phyloP scores from a whole-genome alignment of 2,113 vertebrate species.

The Takifugu bimaculatus region DNA sequence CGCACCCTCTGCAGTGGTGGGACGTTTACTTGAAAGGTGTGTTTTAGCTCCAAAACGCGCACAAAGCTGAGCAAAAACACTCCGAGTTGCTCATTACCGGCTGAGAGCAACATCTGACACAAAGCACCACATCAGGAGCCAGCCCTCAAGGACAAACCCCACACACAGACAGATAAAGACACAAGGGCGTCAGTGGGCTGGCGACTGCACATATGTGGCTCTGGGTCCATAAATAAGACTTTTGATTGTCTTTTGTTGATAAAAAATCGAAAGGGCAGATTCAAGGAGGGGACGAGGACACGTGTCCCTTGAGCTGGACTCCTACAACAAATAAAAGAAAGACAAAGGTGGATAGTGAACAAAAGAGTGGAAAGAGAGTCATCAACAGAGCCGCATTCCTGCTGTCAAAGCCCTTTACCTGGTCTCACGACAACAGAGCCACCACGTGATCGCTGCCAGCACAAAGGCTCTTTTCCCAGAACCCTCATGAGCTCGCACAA shows the following conservation, averaged over 20 bases:
- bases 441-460: slow-evolving; percentile 34
- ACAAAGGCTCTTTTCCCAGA: slow-evolving; percentile 38
- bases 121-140: neutral
- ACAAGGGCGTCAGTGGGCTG: slow-evolving; percentile 15
- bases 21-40: slow-evolving; percentile 15
- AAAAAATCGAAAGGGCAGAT: too few species aligned
- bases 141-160: too few species aligned
- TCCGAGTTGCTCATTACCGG: slow-evolving; percentile 13
- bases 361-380: slow-evolving; percentile 8
- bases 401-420: slow-evolving; percentile 16
- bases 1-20: slow-evolving; percentile 6
- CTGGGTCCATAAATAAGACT: too few species aligned
- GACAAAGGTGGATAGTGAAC: neutral
- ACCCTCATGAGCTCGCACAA: slow-evolving; percentile 46
- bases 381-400: slow-evolving; percentile 6
- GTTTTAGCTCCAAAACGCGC: slow-evolving; percentile 14
- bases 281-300: too few species aligned
- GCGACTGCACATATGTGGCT: slow-evolving; percentile 1
- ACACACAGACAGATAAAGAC: slow-evolving; percentile 10
- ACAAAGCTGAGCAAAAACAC: slow-evolving; percentile 15
- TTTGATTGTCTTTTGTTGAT: too few species aligned
- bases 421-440: slow-evolving; percentile 31
- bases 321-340: neutral
- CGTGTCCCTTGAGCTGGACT: too few species aligned
- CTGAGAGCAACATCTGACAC: slow-evolving; percentile 33